A percentile compares a stretch with the other conserved stretches of the same genome.
phyloP scores from a whole-genome alignment of 2,888 invertebrate genomes.

The Microplitis manilae region DNA sequence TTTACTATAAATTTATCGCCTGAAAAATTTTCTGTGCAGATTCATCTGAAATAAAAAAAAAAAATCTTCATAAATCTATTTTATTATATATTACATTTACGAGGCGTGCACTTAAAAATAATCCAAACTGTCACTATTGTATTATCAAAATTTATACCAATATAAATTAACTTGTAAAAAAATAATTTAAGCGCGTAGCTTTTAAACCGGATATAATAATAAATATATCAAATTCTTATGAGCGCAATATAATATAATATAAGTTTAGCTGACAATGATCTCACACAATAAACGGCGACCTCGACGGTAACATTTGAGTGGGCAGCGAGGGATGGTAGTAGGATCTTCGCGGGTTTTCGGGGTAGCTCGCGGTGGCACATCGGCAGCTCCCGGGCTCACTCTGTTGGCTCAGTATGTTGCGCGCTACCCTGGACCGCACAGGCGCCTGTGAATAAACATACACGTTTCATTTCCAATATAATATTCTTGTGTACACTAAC shows the following conservation, averaged over 20 bases:
- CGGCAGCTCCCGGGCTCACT: conserved; percentile 59
- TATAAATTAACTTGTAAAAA: background rate
- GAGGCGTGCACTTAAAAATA: too few relatives aligned
- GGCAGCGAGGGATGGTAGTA: conserved; percentile 34
- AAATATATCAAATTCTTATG: background rate
- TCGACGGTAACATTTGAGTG: conserved; percentile 53
- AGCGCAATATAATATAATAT: too few relatives aligned
- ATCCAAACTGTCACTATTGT: too few relatives aligned
- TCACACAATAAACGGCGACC: conserved; percentile 56
- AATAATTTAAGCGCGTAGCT: too few relatives aligned
- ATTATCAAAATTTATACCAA: background rate
- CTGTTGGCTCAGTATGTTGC: conserved; percentile 62
- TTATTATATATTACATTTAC: too few relatives aligned
- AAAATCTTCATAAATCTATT: too few relatives aligned
- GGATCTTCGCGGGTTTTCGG: conserved; percentile 68
- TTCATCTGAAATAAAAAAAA: too few relatives aligned
- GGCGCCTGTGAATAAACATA: conserved; percentile 53
- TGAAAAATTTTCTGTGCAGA: too few relatives aligned
- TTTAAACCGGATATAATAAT: background rate
- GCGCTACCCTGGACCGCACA: conserved; percentile 65
- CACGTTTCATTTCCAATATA: background rate
- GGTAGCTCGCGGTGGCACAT: conserved; percentile 56
- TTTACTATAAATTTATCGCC: too few relatives aligned
- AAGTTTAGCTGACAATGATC: conserved; percentile 39
- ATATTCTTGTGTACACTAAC: too few relatives aligned